These are phyloP conservation scores for Antheraea mylitta DNA, from an alignment of 1,140 invertebrate species.

Conservation along the genomic window DNA sequence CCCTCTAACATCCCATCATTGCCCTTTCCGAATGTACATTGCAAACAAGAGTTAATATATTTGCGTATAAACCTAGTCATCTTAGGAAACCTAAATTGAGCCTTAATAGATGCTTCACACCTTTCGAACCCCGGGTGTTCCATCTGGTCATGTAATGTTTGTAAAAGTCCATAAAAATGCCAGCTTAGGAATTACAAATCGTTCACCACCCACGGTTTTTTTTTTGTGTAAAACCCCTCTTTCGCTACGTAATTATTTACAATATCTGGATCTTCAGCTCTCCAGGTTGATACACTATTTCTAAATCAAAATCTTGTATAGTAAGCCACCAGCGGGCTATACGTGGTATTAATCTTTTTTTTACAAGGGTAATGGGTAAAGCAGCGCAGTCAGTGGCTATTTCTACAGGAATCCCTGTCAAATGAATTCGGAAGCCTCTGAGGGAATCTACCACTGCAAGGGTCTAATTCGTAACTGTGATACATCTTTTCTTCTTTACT, in stretches of 20 bases:
- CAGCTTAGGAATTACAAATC: constrained; percentile 34
- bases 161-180: constrained; percentile 10
- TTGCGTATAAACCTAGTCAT: constrained; percentile 39
- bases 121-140: constrained; percentile 33
- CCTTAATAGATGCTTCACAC: constrained; percentile 30
- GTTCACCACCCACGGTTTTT: constrained; percentile 23
- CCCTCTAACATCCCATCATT: constrained; percentile 28
- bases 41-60: constrained; percentile 30
- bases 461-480: constrained; percentile 57
- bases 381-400: constrained; percentile 61
- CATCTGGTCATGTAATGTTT: constrained; percentile 16
- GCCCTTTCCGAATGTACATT: constrained; percentile 28
- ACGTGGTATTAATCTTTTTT: constrained; percentile 39
- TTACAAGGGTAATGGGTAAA: constrained; percentile 35
- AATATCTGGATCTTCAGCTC: constrained; percentile 21
- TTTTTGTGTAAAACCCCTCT: constrained; percentile 20
- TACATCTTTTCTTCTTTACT: constrained; percentile 58
- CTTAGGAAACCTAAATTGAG: constrained; percentile 27
- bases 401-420: constrained; percentile 66
- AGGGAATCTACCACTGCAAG: constrained; percentile 73
- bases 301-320: constrained; percentile 47
- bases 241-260: constrained; percentile 13
- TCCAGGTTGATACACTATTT: constrained; percentile 46
- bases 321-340: constrained; percentile 56
- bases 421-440: constrained; percentile 65